Base-by-base conservation (phyloP, 2,113 vertebrate genomes). In the Melanotaenia duboulayi region DNA sequence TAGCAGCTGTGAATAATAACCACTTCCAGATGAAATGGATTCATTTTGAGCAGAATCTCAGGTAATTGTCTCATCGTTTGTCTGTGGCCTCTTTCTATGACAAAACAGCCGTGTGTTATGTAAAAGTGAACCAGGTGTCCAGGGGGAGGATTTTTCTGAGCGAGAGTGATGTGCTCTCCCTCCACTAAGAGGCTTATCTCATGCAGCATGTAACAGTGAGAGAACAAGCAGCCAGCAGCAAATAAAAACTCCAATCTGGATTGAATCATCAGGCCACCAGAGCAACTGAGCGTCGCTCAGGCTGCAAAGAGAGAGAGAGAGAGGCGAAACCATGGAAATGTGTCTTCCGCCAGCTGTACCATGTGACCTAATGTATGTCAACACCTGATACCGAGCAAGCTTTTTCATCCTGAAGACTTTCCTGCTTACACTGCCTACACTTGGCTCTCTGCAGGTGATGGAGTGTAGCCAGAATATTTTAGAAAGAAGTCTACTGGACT, bases 111-210 rank as follows among this genome's bases (percentile, higher is more conserved):
- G 16, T 20, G 11, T 14, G 11, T 22, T 28, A 44, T 46, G 16
- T 40, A 2, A 42, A 32, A 39, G 46, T 1, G n/a, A 44, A 59
- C 14, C 11, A 61, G 49, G 17, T 28, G 25, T 55, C 52, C 70
- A 57, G 69, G 40, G 59, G 60, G 40, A 49, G 70, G 46, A 50
- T 71, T 51, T 69, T 65, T 78, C 56, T 71, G 46, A 61, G 57
- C 19, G 14, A 60, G 37, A n/a, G 44, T 19, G 70, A 49, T n/a
- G 59, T 9, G n/a, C 54, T 58, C 55, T 62, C 20, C 58, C 20
- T 10, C 37, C 5, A 35, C 50, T 88, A 85, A 90, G 88, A 90
- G 81, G 86, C 71, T 90, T 85, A 90, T 72, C 83, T 86, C 75
- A 11, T 68, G 22, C 76, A 71, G 60, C 66, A 11, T 76, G 80